These are phyloP conservation scores for Pandemis heparana DNA, from an alignment of 2,888 invertebrate species.

Conservation along the genomic window DNA sequence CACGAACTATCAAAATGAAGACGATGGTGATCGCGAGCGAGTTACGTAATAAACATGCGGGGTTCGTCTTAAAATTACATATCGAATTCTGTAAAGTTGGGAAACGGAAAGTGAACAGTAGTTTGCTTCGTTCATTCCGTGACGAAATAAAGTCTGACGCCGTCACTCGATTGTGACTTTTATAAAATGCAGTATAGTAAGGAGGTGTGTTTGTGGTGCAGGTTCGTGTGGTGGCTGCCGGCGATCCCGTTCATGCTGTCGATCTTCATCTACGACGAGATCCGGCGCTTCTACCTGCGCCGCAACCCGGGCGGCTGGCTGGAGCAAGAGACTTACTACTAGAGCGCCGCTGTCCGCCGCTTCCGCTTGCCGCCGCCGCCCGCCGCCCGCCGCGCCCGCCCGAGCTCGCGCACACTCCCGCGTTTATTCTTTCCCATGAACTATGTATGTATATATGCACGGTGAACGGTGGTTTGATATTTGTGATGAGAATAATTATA, in stretches of 20 bases:
- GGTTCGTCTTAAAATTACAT: no score
- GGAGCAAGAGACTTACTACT: conserved; percentile 99
- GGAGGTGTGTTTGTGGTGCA: conserved; percentile 64
- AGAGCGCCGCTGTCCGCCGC: conserved; percentile 77
- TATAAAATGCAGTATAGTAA: no score
- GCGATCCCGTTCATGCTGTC: conserved; percentile 99
- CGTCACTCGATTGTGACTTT: no score
- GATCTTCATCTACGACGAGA: conserved; percentile 99
- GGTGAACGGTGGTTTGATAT: conserved; percentile 73
- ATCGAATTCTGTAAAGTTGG: no score
- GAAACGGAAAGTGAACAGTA: no score
- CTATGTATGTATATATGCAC: conserved; percentile 83
- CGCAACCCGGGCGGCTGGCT: conserved; percentile 99
- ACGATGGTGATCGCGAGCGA: no score
- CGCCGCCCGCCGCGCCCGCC: conserved; percentile 63
- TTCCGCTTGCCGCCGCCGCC: conserved; percentile 81
- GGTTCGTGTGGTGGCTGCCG: conserved; percentile 99
- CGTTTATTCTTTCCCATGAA: conserved; percentile 58
- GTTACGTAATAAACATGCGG: no score
- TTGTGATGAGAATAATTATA: conserved; percentile 74
- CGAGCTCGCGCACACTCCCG: conserved; percentile 36
- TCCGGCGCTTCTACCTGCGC: conserved; percentile 98
- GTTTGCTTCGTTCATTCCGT: no score
- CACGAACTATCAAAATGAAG: no score
- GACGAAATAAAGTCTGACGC: no score